A percentile compares a stretch with the other conserved stretches of the same genome.
Evolutionary conservation across 2,797 vertebrate genomes (phyloP).

Genomic region (Lagorchestes hirsutus): DNA sequence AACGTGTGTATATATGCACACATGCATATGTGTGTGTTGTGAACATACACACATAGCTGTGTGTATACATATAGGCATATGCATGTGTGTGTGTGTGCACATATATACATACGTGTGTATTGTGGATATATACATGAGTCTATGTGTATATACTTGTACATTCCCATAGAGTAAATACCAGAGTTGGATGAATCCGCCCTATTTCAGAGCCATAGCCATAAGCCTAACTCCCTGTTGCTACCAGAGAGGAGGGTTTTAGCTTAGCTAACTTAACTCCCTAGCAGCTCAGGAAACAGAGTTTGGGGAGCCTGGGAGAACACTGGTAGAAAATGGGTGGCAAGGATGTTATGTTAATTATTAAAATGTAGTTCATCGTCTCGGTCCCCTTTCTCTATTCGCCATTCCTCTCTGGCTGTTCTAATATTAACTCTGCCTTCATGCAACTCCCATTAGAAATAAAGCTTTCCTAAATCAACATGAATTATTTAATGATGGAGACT

Average conservation of each 20-base stretch:
- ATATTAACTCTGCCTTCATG: conserved; percentile 77
- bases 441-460: conserved; percentile 80
- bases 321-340: background rate
- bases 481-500: conserved; percentile 83
- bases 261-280: background rate
- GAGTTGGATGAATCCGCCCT: background rate
- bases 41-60: too few relatives aligned
- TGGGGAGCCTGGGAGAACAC: background rate
- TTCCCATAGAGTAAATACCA: background rate
- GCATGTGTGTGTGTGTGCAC: too few relatives aligned
- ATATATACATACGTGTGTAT: too few relatives aligned
- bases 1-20: background rate
- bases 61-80: background rate
- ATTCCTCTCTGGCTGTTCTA: conserved; percentile 58
- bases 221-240: background rate
- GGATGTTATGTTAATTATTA: conserved; percentile 34
- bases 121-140: too few relatives aligned
- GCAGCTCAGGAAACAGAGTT: background rate
- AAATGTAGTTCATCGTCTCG: conserved; percentile 43
- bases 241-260: background rate
- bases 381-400: conserved; percentile 53
- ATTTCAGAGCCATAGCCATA: background rate
- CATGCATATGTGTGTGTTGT: background rate
- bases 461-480: conserved; percentile 83
- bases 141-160: background rate